Base-by-base conservation (phyloP, 2,113 vertebrate species). In the Gopherus evgoodei region DNA sequence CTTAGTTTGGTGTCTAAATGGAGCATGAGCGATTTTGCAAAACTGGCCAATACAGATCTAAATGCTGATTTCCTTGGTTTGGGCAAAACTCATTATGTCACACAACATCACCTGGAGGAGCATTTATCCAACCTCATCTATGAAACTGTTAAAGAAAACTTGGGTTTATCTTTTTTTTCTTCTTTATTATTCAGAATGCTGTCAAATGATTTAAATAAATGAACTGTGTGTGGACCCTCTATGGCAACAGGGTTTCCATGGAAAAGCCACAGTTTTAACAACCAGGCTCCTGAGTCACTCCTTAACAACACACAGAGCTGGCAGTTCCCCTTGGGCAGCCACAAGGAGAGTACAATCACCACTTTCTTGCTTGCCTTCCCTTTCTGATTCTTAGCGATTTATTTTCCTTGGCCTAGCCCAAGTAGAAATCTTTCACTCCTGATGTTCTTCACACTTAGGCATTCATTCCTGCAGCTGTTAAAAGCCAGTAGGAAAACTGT, bases 241-340 rank as follows among this genome's bases (percentile, higher is more conserved):
- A 87, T 52, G 91, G 82, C 69, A 94, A 89, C 0, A 1, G 3
- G 21, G 69, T 95, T 97, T 96, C 96, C 94, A 95, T 3, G 9
- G 91, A 96, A 97, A 89, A 93, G 79, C 84, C 79, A 65, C 35
- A 2, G 24, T 90, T 97, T 96, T 86, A 89, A 86, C 44, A 93
- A 38, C 47, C 90, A 95, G 86, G 49, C 93, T 31, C 79, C 72
- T 65, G 62, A 92, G 90, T n/a, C n/a, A 47, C 54, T 75, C 85
- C 29, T 6, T 35, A 72, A 84, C 57, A 84, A 90, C 86, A 54
- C 87, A 44, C 87, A 89, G 93, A 57, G 82, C 81, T 90, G 87
- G 76, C 79, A 83, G 81, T 90, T 44, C 52, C 69, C 82, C 83
- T 90, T 57, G 38, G 75, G 53, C 59, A 87, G 38, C 69, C 59